These are phyloP conservation scores for Poicephalus gulielmi DNA, from an alignment of 2,113 vertebrate species.

Conservation along the genomic window DNA sequence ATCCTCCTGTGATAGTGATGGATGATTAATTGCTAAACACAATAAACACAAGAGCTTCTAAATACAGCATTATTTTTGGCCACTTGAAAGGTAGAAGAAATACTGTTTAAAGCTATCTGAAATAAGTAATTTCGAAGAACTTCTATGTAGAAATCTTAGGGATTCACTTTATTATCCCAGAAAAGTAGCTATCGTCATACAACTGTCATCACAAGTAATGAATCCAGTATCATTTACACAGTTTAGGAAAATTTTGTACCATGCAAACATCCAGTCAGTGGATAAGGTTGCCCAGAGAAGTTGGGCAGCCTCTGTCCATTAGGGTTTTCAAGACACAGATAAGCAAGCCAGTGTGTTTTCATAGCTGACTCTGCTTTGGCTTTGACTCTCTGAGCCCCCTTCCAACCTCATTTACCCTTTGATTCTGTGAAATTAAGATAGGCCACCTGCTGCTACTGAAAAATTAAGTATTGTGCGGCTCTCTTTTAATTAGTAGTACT, in stretches of 20 bases:
- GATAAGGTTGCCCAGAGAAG: not conserved
- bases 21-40: not conserved
- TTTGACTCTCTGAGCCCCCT: not conserved
- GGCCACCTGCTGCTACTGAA: not conserved
- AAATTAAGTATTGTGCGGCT: not conserved
- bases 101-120: not conserved
- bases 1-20: not conserved
- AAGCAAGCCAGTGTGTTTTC: not conserved
- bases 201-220: not conserved
- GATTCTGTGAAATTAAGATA: not conserved
- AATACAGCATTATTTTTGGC: not conserved
- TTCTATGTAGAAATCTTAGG: not conserved
- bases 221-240: not conserved
- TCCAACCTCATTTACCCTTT: not conserved
- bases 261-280: not conserved
- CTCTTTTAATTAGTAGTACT: not conserved
- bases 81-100: fast-evolving
- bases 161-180: not conserved
- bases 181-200: not conserved
- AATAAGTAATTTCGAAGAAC: not conserved
- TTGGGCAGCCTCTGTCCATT: not conserved
- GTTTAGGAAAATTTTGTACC: not conserved
- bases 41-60: not conserved
- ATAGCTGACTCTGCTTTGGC: not conserved
- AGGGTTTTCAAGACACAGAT: not conserved